A percentile compares a stretch with the other conserved stretches of the same genome.
Evolutionary conservation across 2,888 invertebrate species (phyloP).

Genomic region (Mycalesis mineus): DNA sequence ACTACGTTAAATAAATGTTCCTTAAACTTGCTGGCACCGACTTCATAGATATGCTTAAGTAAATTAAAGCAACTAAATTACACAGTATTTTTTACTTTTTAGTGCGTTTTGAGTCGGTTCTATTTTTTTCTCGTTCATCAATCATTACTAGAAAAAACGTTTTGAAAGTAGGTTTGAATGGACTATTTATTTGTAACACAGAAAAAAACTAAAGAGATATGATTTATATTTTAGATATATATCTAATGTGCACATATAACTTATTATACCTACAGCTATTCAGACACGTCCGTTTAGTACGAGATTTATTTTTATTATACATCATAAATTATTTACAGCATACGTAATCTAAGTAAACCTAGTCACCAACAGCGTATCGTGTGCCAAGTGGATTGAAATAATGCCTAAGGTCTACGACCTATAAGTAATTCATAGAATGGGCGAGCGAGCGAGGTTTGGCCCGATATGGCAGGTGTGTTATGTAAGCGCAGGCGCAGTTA

Average conservation of each 20-base stretch:
- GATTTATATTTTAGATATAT: too few species aligned
- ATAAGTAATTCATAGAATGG: constrained; percentile 76
- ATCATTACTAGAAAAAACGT: too few species aligned
- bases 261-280: neutral
- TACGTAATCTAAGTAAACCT: constrained; percentile 30
- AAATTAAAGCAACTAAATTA: too few species aligned
- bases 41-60: too few species aligned
- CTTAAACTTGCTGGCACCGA: too few species aligned
- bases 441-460: constrained; percentile 70
- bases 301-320: constrained; percentile 3
- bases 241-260: neutral
- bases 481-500: constrained; percentile 63
- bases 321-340: constrained; percentile 19
- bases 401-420: constrained; percentile 72
- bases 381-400: constrained; percentile 57
- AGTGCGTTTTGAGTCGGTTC: too few species aligned
- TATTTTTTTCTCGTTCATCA: too few species aligned
- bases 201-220: too few species aligned
- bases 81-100: too few species aligned
- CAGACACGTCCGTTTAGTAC: neutral
- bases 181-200: too few species aligned
- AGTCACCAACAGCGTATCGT: constrained; percentile 45
- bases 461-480: constrained; percentile 77
- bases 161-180: too few species aligned
- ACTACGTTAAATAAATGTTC: too few species aligned